Base-by-base conservation (phyloP, 2,888 invertebrate species). In the Diaphora mendica region DNA sequence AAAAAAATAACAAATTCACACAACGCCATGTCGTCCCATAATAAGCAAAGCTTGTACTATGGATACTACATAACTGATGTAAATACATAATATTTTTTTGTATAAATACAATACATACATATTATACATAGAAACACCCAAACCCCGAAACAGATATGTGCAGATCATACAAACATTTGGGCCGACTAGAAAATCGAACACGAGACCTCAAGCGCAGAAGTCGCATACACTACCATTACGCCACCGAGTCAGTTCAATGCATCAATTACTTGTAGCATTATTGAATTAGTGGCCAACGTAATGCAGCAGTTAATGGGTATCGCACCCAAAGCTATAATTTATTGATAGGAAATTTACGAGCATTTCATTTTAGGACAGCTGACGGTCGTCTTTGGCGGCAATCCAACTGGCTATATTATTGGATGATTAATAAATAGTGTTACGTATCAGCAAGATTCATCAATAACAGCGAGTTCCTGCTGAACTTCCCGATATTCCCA, bases 391-490 rank as follows among this genome's bases (percentile, higher is more conserved):
- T 67, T 48, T 70, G 90, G 91, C 89, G 75, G 69, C 85, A 85
- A 86, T 89, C 91, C 90, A 91, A 88, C 77, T 76, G 77, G 81
- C 85, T 88, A 88, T 89, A 90, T 89, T 88, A 87, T 83, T 87
- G 86, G 81, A 86, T 89, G 89, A 91, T 91, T 88, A 90, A 91
- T 89, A 87, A 90, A 91, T 89, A 87, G 82, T 80, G 75, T 62
- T 70, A 82, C 79, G 79, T 64, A 76, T 77, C 77, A 80, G 82
- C 78, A 81, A 87, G 76, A 87, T 87, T 82, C 84, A 84, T 87
- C 87, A 85, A 74, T 75, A 76, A 78, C 68, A 80, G 76, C 83
- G 79, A 85, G 74, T 75, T 81, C 82, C 81, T 83, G 72, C 75
- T 80, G 73, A 75, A 76, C 74, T 78, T 79, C 82, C 77, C 73